Evolutionary conservation across 2,113 vertebrate species (phyloP).

Genomic region (Brachionichthys hirsutus): DNA sequence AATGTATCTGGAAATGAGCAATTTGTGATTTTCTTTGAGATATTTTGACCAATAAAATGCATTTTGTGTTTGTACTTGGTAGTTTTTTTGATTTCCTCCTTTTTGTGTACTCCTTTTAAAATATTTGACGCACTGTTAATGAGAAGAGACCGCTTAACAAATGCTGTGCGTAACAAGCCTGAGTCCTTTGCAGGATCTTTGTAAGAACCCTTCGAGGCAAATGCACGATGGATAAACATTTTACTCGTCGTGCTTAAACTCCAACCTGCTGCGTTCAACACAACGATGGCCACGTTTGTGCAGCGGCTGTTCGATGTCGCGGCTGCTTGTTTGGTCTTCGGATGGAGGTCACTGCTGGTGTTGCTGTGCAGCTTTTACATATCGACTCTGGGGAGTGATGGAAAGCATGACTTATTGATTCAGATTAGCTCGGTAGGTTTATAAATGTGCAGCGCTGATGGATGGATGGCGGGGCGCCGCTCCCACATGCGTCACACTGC

Average conservation of each 20-base stretch:
- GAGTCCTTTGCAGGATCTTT: conserved; percentile 20
- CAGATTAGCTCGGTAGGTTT: conserved; percentile 48
- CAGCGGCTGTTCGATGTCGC: conserved; percentile 18
- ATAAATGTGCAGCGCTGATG: conserved; percentile 55
- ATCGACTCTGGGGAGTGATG: conserved; percentile 39
- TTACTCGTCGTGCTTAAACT: conserved; percentile 24
- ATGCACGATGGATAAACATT: conserved; percentile 46
- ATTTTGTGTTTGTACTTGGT: not conserved
- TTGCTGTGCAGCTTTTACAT: conserved; percentile 32
- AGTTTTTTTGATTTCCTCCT: not conserved
- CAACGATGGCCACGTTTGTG: conserved; percentile 23
- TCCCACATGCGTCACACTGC: conserved; percentile 49
- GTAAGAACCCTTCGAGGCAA: conserved; percentile 24
- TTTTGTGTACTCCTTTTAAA: not conserved
- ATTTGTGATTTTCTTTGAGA: too few relatives aligned
- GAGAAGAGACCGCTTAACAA: conserved; percentile 16
- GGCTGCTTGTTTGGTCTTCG: conserved; percentile 41
- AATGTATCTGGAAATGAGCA: too few relatives aligned
- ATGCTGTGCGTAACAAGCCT: conserved; percentile 22
- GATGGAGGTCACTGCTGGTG: conserved; percentile 46
- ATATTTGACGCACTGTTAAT: not conserved
- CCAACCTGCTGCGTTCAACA: conserved; percentile 30
- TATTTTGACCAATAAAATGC: too few relatives aligned
- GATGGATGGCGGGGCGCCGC: conserved; percentile 52
- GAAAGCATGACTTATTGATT: conserved; percentile 65